phyloP scores from a whole-genome alignment of 1,140 invertebrate genomes.

The Nasonia vitripennis region DNA sequence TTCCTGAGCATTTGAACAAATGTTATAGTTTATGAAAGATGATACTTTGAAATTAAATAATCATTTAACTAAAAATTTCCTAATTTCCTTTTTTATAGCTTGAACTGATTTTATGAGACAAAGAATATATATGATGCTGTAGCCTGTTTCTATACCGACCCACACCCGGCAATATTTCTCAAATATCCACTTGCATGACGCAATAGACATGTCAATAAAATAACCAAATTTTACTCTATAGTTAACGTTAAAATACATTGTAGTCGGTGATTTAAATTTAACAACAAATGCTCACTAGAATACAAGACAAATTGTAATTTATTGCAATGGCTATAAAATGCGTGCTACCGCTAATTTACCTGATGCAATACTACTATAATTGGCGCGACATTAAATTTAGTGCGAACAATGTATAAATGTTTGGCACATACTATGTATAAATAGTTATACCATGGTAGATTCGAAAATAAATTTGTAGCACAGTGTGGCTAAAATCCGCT shows the following conservation, averaged over 20 bases:
- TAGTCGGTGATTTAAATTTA: neutral
- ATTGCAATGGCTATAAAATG: neutral
- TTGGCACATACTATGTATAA: neutral
- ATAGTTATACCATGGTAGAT: neutral
- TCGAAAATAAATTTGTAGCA: neutral
- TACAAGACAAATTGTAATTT: neutral
- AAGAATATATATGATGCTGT: neutral
- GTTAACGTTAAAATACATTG: neutral
- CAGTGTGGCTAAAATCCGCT: too few relatives aligned
- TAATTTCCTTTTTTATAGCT: neutral
- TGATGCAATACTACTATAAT: neutral
- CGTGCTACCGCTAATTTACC: neutral
- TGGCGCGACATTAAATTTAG: neutral
- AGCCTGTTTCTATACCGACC: neutral
- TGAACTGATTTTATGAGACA: neutral
- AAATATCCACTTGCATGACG: neutral
- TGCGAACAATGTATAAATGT: neutral
- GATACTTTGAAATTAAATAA: neutral
- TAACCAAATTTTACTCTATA: constrained; percentile 2
- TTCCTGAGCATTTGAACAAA: neutral
- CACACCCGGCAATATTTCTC: neutral
- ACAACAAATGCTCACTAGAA: neutral
- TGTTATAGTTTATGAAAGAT: too few relatives aligned
- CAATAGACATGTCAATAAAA: neutral
- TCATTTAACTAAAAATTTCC: neutral